Conservation (phyloP, 2,888 invertebrate species). For the Altica lythri region DNA sequence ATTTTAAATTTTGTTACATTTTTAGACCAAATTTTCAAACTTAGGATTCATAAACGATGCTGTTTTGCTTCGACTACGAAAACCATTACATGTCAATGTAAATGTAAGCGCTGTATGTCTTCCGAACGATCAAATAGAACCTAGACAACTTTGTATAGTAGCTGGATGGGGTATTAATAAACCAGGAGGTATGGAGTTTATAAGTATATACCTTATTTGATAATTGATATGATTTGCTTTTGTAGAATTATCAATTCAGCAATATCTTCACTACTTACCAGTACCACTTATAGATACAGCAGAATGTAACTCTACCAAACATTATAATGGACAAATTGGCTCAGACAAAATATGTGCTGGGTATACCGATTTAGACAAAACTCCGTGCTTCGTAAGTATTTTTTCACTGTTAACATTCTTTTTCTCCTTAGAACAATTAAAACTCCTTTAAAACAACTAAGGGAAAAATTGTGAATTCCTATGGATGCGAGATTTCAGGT, state of each 20-base stretch:
- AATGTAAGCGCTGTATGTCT: conserved; percentile 65
- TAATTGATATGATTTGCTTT: too few species aligned
- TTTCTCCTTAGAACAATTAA: too few species aligned
- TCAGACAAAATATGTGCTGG: conserved; percentile 65
- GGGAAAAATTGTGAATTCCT: too few species aligned
- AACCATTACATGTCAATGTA: conserved; percentile 60
- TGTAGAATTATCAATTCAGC: conserved; percentile 57
- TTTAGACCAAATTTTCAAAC: conserved; percentile 61
- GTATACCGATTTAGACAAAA: conserved; percentile 61
- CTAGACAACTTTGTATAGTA: conserved; percentile 62
- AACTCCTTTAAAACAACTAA: too few species aligned
- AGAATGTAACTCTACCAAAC: conserved; percentile 66
- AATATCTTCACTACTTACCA: conserved; percentile 61
- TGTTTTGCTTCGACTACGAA: conserved; percentile 61
- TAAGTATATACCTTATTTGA: background rate
- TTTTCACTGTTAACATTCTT: too few species aligned
- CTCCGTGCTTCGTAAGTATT: conserved; percentile 65
- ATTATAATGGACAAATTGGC: conserved; percentile 65
- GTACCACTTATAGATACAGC: conserved; percentile 61
- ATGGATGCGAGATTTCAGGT: too few species aligned
- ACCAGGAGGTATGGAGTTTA: conserved; percentile 55
- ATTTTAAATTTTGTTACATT: conserved; percentile 6
- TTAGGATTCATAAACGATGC: conserved; percentile 64
- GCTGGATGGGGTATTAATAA: conserved; percentile 65
- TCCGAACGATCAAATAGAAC: conserved; percentile 58